Percentiles rank a stretch among this genome's conserved stretches.
These are phyloP conservation scores for Phoebastria nigripes DNA, from an alignment of 2,797 vertebrate species.

Conservation along the genomic window DNA sequence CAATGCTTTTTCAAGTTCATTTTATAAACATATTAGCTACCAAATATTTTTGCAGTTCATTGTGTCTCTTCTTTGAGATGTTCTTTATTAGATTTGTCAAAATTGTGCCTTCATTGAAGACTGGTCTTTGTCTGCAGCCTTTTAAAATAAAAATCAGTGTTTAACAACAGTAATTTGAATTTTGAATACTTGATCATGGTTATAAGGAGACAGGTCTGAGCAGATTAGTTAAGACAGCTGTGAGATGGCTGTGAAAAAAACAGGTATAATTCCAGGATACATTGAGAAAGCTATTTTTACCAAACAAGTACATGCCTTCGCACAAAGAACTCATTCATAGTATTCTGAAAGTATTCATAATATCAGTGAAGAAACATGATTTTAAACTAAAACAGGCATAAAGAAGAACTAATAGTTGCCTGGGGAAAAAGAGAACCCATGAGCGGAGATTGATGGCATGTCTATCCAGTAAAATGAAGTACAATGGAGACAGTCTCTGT, in stretches of 20 bases:
- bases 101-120: not conserved
- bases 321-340: not conserved
- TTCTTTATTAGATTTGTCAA: not conserved
- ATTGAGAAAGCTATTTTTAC: not conserved
- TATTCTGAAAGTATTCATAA: not conserved
- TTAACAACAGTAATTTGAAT: not conserved
- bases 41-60: not conserved
- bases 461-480: not conserved
- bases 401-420: not conserved
- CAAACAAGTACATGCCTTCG: not conserved
- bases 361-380: not conserved
- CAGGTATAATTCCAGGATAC: not conserved
- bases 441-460: not conserved
- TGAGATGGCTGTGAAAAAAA: not conserved
- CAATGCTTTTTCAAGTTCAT: not conserved
- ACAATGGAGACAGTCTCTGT: not conserved
- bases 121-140: not conserved
- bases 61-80: not conserved
- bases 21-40: not conserved
- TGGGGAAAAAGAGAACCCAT: not conserved
- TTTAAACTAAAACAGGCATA: slow-evolving; percentile 28
- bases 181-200: not conserved
- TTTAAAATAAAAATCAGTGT: not conserved
- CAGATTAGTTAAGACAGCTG: not conserved
- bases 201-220: not conserved